phyloP scores from a whole-genome alignment of 2,888 invertebrate genomes.

The Amblyjoppa proteus region DNA sequence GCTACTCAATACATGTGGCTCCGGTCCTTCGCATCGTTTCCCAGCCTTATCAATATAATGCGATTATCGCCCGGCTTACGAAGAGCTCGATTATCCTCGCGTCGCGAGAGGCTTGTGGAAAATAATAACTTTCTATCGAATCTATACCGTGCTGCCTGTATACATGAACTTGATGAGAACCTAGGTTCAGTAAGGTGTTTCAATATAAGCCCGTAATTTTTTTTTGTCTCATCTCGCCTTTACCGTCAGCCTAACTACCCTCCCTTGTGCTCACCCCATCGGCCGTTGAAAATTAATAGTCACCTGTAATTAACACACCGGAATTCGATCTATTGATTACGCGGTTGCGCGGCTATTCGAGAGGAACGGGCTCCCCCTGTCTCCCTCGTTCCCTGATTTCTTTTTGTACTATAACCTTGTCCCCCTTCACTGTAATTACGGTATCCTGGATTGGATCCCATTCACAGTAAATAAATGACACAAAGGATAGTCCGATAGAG shows the following conservation, averaged over 20 bases:
- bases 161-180: neutral
- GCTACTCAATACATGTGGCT: conserved; percentile 5
- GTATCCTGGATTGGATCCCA: neutral
- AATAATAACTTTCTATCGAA: conserved; percentile 75
- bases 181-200: conserved; percentile 25
- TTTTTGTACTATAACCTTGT: neutral
- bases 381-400: neutral
- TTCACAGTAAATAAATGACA: neutral
- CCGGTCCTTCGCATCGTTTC: conserved; percentile 20
- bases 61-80: conserved; percentile 75
- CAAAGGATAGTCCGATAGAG: neutral
- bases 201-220: neutral
- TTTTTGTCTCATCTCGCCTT: neutral
- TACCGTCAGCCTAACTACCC: neutral
- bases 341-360: neutral
- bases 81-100: conserved; percentile 78
- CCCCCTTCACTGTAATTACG: neutral
- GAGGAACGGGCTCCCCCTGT: neutral
- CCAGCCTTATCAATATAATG: conserved; percentile 79
- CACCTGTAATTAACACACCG: conserved; percentile 20
- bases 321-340: conserved; percentile 13
- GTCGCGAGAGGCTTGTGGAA: conserved; percentile 59
- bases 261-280: neutral
- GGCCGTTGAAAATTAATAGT: neutral
- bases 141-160: neutral